Base-by-base conservation (phyloP, 2,113 vertebrate species). In the Capricornis sumatraensis region DNA sequence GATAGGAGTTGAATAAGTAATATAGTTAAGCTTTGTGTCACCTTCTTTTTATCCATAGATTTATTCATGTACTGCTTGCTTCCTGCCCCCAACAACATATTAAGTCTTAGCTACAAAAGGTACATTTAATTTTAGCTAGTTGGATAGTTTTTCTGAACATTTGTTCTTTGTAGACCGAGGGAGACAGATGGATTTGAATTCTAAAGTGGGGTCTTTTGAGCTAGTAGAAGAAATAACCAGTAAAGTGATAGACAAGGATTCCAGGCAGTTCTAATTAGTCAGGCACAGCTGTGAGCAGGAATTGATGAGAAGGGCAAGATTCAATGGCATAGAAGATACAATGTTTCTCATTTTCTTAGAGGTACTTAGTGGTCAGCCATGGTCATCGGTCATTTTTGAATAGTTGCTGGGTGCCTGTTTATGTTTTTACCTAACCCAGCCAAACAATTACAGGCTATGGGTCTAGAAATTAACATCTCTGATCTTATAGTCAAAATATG, bases 101-200 rank as follows among this genome's bases (percentile, higher is more conserved):
- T 64, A 53, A 87, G 52, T 84, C 81, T 95, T 95, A 82, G 50
- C 67, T 89, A 67, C 87, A 74, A 96, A 85, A 98, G 92, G 81
- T 95, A 89, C 47, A 89, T 95, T 97, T 97, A 94, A 89, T 97
- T 98, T 96, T 97, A 97, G 96, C 92, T 85, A 85, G 89, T 84
- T 91, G 57, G 82, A 96, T 97, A 55, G 81, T 87, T 97, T 98
- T 91, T 87, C 85, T 91, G 76, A 97, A 86, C 76, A 94, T 94
- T 97, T 96, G 92, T 93, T 97, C 94, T 98, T 95, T 98, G 85
- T 30, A 96, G 94, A 86, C 67, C 27, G 60, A 97, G 76, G 79
- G 85, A 94, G 85, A 97, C 96, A 97, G 98, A 97, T 97, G 96
- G 94, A 95, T 97, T 93, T 96, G 92, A 97, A 96, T 97, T 97